Conservation (phyloP, 2,888 invertebrate species). For the Microchrysa polita region DNA sequence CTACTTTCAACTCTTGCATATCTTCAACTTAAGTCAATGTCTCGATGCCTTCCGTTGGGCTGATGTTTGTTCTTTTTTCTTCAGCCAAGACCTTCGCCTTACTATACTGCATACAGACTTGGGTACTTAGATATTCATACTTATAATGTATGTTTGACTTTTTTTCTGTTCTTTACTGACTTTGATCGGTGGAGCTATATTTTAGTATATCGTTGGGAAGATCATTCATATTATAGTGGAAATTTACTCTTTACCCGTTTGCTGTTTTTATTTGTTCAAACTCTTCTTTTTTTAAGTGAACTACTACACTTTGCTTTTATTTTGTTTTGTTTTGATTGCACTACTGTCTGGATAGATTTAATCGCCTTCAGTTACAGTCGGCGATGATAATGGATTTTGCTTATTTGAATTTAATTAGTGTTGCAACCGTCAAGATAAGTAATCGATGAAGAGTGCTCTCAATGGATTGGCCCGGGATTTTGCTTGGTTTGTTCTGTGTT, state of each 20-base stretch:
- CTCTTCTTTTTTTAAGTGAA: neutral
- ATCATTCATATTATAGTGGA: neutral
- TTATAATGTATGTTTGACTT: no score
- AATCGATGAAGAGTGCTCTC: no score
- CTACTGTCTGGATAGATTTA: neutral
- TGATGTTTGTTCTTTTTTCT: no score
- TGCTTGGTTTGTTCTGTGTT: no score
- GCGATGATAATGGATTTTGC: conserved; percentile 4
- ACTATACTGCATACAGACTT: no score
- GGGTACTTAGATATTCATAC: no score
- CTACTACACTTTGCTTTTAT: no score
- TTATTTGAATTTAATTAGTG: conserved; percentile 6
- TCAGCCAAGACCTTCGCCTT: no score
- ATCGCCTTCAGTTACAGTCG: neutral
- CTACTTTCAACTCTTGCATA: no score
- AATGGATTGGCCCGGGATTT: no score
- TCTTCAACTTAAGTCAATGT: no score
- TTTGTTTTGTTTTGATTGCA: neutral
- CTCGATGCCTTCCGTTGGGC: no score
- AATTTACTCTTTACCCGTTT: neutral
- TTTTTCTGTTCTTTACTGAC: neutral
- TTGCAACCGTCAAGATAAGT: neutral
- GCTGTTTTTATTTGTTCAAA: neutral
- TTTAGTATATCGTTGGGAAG: neutral
- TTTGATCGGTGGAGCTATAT: neutral